Evolutionary conservation across 2,797 vertebrate genomes (phyloP), one percentile per base, ranked within the genome.

Genomic region (Leuciscus waleckii): DNA sequence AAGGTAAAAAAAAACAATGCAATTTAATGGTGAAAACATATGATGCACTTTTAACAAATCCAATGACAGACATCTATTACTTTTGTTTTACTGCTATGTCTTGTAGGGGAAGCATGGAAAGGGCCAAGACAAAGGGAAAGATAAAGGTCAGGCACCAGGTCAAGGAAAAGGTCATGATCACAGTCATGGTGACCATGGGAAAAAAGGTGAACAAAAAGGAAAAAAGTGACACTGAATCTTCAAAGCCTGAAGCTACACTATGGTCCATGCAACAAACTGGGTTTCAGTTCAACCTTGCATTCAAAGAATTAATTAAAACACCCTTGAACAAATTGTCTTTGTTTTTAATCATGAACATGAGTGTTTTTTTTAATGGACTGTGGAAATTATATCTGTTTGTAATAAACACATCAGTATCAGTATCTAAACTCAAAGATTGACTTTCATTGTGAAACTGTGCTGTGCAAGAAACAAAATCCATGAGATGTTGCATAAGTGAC

Each of bases 41-140:
- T 3, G 0, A 77, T 13, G 10, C n/a, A 43, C 13, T 7, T 14
- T 71, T 17, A 39, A 39, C 7, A 1, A 4, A 17, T 35, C 2
- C 17, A 75, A 1, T 51, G 17, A 74, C 17, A 17, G 41, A 49
- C 61, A 23, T 39, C 21, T 35, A 5, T 5, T 5, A 0, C 4
- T 35, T 35, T 35, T 35, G 35, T 21, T 17, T 26, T 21, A 39
- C 32, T 29, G 9, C 3, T n/a, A 6, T 4, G 14, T 80, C 8
- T 61, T n/a, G 1, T 3, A 70, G 35, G 76, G 76, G 10, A 73
- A 69, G 61, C 61, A 81, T 5, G 79, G 79, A 56, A 81, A 81
- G 16, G 79, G 67, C 9, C 51, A 81, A 7, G n/a, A 26, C 1
- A 61, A 58, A 56, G 51, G 51, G 1, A 51, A 76, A 3, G 21